These are phyloP conservation scores for Cichlasoma orientale DNA, from an alignment of 2,797 vertebrate genomes.

Conservation along the genomic window DNA sequence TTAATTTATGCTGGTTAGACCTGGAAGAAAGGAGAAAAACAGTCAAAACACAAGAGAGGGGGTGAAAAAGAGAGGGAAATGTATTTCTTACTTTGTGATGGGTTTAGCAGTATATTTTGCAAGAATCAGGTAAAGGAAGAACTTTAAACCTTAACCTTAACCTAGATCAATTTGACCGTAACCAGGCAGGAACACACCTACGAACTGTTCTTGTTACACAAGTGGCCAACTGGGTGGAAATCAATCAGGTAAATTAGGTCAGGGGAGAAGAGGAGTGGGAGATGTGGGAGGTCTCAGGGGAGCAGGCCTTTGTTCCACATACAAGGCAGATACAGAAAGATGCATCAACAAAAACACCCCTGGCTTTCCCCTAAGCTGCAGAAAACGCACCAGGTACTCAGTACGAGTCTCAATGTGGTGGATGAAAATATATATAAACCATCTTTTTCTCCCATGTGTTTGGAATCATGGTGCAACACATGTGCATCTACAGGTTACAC, in stretches of 20 bases:
- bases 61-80: background rate
- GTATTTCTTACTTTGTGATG: background rate
- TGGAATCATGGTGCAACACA: constrained; percentile 9
- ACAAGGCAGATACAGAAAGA: constrained; percentile 51
- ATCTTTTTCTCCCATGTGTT: constrained; percentile 31
- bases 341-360: constrained; percentile 62
- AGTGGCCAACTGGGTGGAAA: constrained; percentile 66
- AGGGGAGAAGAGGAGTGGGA: constrained; percentile 52
- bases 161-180: constrained; percentile 15
- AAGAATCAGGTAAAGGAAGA: background rate
- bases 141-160: background rate
- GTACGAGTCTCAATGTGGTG: constrained; percentile 33
- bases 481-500: constrained; percentile 43
- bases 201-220: constrained; percentile 60
- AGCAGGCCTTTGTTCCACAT: constrained; percentile 70
- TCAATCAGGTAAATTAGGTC: constrained; percentile 78
- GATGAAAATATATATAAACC: constrained; percentile 44
- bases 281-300: constrained; percentile 61
- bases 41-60: background rate
- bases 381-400: constrained; percentile 26
- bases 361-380: constrained; percentile 37
- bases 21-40: background rate
- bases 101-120: background rate
- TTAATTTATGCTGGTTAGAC: constrained; percentile 19
- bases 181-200: constrained; percentile 7